Base-by-base conservation (phyloP, 2,113 vertebrate species). In the Dromaius novaehollandiae region DNA sequence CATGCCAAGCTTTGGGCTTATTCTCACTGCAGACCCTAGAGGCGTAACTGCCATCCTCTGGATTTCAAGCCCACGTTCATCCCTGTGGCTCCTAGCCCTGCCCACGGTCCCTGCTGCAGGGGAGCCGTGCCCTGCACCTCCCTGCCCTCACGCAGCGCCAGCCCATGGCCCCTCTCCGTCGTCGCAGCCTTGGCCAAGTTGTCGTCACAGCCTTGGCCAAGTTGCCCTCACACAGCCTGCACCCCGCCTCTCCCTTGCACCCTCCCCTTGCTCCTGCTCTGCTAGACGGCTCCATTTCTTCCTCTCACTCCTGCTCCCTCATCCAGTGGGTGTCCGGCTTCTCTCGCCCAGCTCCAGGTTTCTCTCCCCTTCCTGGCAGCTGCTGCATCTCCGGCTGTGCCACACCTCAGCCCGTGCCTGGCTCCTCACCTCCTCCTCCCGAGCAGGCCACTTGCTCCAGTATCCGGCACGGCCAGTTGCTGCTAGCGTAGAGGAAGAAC, bases 141-240 rank as follows among this genome's bases (percentile, higher is more conserved):
- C 8, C 17, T 58, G 46, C 1, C 7, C 42, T 69, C 17, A 7
- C 6, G 32, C 15, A 9, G 16, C 2, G 11, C 25, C 26, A 30
- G 4, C 63, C 42, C 19, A n/a, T 28, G 36, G 42, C 20, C 2
- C 88, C 64, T 84, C 46, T 6, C 24, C 7, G 9, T 26, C 30
- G 6, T 38, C 38, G 6, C 36, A 63, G 36, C 13, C 85, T 44
- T 64, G 0, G 0, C 64, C 65, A 36, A 60, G 56, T 34, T 40
- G 11, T n/a, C n/a, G 6, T 38, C 38, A 15, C 36, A 63, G 36
- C 13, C 85, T 44, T 64, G 0, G 0, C 64, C 65, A 36, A 60
- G 56, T 34, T 40, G 11, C 51, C 69, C 51, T 17, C 7, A 17
- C 50, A 42, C 34, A 55, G 48, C 46, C 42, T 20, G 24, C 80